Evolutionary conservation across 1,140 invertebrate genomes (phyloP), one percentile per base, ranked within the genome.

Genomic region (Nasonia longicornis): DNA sequence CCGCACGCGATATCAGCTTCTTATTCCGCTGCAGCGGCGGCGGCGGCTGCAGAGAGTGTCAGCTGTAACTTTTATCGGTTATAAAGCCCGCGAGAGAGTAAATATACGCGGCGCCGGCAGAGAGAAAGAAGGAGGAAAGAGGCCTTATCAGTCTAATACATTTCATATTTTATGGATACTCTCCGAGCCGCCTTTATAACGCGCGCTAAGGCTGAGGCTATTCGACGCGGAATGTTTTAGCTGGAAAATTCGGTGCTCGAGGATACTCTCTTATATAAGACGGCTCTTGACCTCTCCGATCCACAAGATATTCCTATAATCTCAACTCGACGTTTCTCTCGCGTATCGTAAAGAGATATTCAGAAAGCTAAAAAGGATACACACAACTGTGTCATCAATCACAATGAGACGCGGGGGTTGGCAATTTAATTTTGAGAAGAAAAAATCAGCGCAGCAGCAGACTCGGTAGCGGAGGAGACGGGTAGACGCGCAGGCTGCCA

Each of bases 61-160:
- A 87, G 87, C 86, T 88, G 85, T 88, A 89, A 89, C 85, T 89
- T 89, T 89, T 89, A 89, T 89, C 84, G 88, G 87, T 88, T 88
- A 87, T 89, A 89, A 89, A 88, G 87, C 85, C 81, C 83, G 84
- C 8, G 31, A 66, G 14, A 77, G 84, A 87, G 88, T 87, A 88
- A 87, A 87, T 88, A 87, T 88, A 84, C 83, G 75, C 83, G 8
- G 73, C 20, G 3, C 63, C 16, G 20, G 20, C 52, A 58, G 52
- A 20, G 45, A 14, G 45, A 48, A 58, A 58, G 38, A 77, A 12
- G 10, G 35, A 66, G 29, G 70, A 79, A 38, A 79, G 63, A 52
- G 58, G 80, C 69, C 86, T 88, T 88, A 88, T 88, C 86, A 87
- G 86, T 87, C 85, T 87, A 87, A 88, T 87, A 88, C 86, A 83